A percentile compares a stretch with the other conserved stretches of the same genome.
phyloP scores from a whole-genome alignment of 2,888 invertebrate species.

The Caenorhabditis doughertyi region DNA sequence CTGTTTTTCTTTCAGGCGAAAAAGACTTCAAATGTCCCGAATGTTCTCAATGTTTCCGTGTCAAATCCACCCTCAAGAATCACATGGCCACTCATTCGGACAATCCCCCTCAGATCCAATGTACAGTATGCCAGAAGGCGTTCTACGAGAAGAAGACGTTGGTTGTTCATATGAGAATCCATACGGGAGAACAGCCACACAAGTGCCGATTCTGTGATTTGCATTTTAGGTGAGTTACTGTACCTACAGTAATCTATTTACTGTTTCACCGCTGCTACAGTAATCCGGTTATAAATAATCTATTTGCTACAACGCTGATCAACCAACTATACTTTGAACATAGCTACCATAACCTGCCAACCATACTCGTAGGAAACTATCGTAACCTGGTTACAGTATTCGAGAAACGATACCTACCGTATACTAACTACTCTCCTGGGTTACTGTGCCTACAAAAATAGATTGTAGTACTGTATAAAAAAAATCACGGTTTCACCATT shows the following conservation, averaged over 20 bases:
- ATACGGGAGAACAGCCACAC: constrained; percentile 64
- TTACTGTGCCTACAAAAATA: no score
- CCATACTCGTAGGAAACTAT: no score
- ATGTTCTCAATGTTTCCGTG: constrained; percentile 65
- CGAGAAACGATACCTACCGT: no score
- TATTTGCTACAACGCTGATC: no score
- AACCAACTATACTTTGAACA: no score
- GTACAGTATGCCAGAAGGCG: constrained; percentile 69
- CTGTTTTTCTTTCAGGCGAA: constrained; percentile 65
- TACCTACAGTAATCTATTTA: no score
- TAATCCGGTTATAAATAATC: no score
- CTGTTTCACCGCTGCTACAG: no score
- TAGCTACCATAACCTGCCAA: no score
- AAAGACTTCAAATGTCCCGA: constrained; percentile 63
- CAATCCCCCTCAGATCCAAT: constrained; percentile 63
- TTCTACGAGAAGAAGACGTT: constrained; percentile 63
- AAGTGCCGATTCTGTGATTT: constrained; percentile 56
- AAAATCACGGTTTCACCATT: neutral
- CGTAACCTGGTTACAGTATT: no score
- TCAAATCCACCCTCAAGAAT: constrained; percentile 58
- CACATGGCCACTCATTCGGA: constrained; percentile 63
- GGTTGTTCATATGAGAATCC: constrained; percentile 64
- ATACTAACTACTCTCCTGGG: no score
- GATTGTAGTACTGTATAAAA: neutral
- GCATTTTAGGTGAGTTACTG: constrained; percentile 39